phyloP scores from a whole-genome alignment of 2,113 vertebrate species.

The Macroglossus sobrinus region DNA sequence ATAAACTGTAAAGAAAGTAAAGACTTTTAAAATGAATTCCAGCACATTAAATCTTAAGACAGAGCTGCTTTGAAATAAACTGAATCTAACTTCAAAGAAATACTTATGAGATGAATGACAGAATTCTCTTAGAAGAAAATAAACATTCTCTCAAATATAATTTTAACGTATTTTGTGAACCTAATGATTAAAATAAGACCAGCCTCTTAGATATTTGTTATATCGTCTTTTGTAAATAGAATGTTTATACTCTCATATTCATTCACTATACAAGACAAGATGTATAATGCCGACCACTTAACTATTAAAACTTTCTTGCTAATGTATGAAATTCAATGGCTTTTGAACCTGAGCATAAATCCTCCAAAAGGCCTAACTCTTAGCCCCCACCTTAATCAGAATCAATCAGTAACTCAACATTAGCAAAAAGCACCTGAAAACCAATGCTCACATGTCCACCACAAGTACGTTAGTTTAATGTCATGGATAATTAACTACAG shows the following conservation, averaged over 20 bases:
- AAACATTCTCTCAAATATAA: conserved; percentile 39
- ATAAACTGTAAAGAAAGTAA: conserved; percentile 24
- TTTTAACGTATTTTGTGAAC: conserved; percentile 11
- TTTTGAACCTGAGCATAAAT: conserved; percentile 8
- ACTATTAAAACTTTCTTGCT: not conserved
- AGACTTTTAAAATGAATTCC: conserved; percentile 62
- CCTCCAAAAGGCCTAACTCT: not conserved
- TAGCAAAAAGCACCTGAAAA: not conserved
- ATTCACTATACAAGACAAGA: not conserved
- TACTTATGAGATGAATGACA: conserved; percentile 45
- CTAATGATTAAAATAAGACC: conserved; percentile 29
- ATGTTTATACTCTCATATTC: not conserved
- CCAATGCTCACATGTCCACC: not conserved
- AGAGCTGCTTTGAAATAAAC: conserved; percentile 66
- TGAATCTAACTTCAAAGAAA: conserved; percentile 45
- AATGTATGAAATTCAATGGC: not conserved
- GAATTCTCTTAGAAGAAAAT: conserved; percentile 52
- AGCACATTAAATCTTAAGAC: conserved; percentile 65
- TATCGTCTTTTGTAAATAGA: conserved; percentile 8
- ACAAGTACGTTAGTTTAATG: not conserved
- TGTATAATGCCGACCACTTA: not conserved
- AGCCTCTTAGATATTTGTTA: not conserved
- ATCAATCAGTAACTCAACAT: not conserved
- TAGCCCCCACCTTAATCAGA: not conserved
- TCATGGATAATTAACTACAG: not conserved